Evolutionary conservation across 2,888 invertebrate genomes (phyloP).

Genomic region (Amiota minor): DNA sequence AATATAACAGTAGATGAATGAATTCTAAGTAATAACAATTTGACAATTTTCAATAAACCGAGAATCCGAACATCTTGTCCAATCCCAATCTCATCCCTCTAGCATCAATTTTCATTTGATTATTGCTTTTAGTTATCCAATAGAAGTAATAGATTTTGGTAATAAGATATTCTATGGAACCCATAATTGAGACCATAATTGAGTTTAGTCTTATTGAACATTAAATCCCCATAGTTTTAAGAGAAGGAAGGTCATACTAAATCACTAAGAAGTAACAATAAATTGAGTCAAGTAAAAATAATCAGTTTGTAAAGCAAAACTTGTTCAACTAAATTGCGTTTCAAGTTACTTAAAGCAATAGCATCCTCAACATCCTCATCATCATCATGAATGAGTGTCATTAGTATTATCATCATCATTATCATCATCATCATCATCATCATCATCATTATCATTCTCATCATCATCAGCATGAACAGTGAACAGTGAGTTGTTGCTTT

Average conservation of each 20-base stretch:
- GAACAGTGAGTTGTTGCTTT: not conserved
- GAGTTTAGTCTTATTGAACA: constrained; percentile 40
- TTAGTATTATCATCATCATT: constrained; percentile 34
- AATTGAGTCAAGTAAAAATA: too few species aligned
- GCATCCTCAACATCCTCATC: constrained; percentile 37
- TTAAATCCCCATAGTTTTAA: constrained; percentile 19
- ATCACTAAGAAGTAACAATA: too few species aligned
- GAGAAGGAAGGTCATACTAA: not conserved
- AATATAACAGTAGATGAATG: too few species aligned
- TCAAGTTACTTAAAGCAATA: constrained; percentile 55
- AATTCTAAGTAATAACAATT: too few species aligned
- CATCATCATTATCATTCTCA: not conserved
- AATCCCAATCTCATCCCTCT: not conserved
- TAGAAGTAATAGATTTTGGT: not conserved
- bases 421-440: not conserved
- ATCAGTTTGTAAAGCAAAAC: constrained; percentile 10
- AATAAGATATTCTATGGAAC: constrained; percentile 27
- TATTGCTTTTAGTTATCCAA: too few species aligned
- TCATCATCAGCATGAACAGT: not conserved
- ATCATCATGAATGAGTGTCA: constrained; percentile 43
- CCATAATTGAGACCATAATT: constrained; percentile 61
- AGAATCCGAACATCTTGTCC: too few species aligned
- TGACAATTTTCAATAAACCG: too few species aligned
- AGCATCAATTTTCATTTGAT: not conserved
- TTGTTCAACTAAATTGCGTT: constrained; percentile 53